Conservation (phyloP, 1,140 invertebrate species). For the Drosophila sturtevanti region DNA sequence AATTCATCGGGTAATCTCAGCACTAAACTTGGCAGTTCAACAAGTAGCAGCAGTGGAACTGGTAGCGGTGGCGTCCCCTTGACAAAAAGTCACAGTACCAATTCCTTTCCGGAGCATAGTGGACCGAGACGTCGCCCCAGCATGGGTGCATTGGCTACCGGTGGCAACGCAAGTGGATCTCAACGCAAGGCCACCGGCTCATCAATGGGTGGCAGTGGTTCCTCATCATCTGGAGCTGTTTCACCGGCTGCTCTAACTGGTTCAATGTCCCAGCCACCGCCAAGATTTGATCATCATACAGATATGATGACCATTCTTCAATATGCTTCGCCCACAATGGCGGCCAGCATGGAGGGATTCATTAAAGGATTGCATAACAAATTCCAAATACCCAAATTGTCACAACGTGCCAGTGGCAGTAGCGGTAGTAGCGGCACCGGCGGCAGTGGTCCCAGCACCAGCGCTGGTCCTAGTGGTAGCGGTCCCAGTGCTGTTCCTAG, state of each 20-base stretch:
- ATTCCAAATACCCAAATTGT: slow-evolving; percentile 93
- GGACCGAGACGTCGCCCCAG: slow-evolving; percentile 59
- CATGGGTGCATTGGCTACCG: slow-evolving; percentile 41
- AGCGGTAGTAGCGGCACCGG: slow-evolving; percentile 24
- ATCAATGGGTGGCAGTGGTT: slow-evolving; percentile 19
- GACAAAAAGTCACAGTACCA: slow-evolving; percentile 76
- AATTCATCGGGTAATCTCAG: slow-evolving; percentile 76
- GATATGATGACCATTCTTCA: slow-evolving; percentile 82
- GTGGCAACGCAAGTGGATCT: slow-evolving; percentile 13
- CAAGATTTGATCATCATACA: slow-evolving; percentile 69
- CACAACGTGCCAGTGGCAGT: slow-evolving; percentile 67
- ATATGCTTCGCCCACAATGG: slow-evolving; percentile 74
- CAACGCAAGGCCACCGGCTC: slow-evolving; percentile 48
- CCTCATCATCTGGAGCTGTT: slow-evolving; percentile 45
- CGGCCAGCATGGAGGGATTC: slow-evolving; percentile 86
- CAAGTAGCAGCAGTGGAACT: slow-evolving; percentile 2
- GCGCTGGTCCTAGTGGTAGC: neutral
- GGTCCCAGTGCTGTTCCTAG: neutral
- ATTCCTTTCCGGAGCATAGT: slow-evolving; percentile 58
- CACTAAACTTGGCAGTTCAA: slow-evolving; percentile 56
- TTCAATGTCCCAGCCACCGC: slow-evolving; percentile 59
- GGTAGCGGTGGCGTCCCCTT: slow-evolving; percentile 47
- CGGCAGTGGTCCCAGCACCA: neutral
- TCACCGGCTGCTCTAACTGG: slow-evolving; percentile 60
- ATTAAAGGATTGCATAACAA: slow-evolving; percentile 92